phyloP scores from a whole-genome alignment of 2,888 invertebrate species.

The Morinoia aosen region DNA sequence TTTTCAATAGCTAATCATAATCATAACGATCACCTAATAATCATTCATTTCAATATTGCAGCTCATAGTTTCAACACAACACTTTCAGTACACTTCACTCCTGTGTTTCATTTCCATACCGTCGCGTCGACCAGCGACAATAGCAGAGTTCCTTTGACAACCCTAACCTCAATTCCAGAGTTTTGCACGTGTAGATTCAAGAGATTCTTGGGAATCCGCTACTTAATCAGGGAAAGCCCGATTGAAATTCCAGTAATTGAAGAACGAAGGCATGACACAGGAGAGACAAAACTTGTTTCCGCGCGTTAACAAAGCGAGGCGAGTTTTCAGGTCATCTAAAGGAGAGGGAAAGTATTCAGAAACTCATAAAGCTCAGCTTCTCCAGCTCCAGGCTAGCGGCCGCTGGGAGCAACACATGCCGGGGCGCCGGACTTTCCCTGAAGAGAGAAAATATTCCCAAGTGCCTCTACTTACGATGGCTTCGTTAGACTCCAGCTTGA shows the following conservation, averaged over 20 bases:
- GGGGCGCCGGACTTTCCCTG: background rate
- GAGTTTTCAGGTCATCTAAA: constrained; percentile 41
- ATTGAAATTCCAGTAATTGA: constrained; percentile 30
- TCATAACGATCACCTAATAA: background rate
- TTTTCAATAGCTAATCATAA: background rate
- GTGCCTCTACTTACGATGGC: background rate
- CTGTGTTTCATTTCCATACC: background rate
- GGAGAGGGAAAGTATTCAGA: constrained; percentile 35
- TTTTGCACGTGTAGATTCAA: background rate
- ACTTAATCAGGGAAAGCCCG: background rate
- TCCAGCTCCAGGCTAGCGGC: constrained; percentile 9
- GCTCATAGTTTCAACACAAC: background rate
- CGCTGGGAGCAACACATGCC: background rate
- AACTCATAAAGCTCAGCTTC: constrained; percentile 23
- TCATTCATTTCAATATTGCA: background rate
- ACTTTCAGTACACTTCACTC: background rate
- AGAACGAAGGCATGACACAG: constrained; percentile 1
- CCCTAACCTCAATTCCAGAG: background rate
- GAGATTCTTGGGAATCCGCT: background rate
- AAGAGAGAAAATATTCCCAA: background rate
- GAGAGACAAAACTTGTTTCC: background rate
- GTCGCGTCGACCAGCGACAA: background rate
- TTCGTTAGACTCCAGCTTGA: background rate
- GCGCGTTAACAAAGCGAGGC: constrained; percentile 35
- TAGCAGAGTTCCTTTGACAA: background rate